A percentile compares a stretch with the other conserved stretches of the same genome.
These are phyloP conservation scores for Solea solea DNA, from an alignment of 2,113 vertebrate genomes.

Conservation along the genomic window DNA sequence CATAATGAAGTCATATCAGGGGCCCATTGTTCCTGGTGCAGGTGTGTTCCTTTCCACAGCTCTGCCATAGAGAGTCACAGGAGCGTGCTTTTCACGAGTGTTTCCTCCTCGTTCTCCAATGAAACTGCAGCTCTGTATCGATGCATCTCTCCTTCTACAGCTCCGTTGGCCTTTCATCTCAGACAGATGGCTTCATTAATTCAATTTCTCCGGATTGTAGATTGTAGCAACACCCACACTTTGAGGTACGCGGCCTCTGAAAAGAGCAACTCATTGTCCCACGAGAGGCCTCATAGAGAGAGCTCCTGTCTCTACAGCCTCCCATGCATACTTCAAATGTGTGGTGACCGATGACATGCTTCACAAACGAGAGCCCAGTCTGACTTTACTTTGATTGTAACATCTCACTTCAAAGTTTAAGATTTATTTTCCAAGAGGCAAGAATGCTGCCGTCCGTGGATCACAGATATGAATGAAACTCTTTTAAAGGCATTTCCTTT, in stretches of 20 bases:
- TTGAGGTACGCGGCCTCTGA: slow-evolving; percentile 13
- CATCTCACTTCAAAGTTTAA: background rate
- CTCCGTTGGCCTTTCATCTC: slow-evolving; percentile 5
- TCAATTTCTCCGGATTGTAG: background rate
- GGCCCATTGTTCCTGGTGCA: slow-evolving; percentile 51
- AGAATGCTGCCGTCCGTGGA: background rate
- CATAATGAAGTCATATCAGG: slow-evolving; percentile 49
- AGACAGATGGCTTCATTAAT: background rate
- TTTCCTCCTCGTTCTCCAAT: too few relatives aligned
- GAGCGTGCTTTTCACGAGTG: slow-evolving; percentile 12
- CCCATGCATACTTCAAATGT: slow-evolving; percentile 4
- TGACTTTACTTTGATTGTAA: background rate
- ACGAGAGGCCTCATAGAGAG: slow-evolving; percentile 17
- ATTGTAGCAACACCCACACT: slow-evolving; percentile 29
- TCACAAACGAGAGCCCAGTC: background rate
- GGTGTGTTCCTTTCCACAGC: slow-evolving; percentile 41
- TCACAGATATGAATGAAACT: slow-evolving; percentile 15
- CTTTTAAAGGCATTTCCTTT: slow-evolving; percentile 69
- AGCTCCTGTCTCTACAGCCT: slow-evolving; percentile 11
- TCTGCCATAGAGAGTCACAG: background rate
- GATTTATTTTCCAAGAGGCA: background rate
- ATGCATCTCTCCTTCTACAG: background rate
- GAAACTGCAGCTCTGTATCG: background rate
- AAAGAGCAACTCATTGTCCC: slow-evolving; percentile 18
- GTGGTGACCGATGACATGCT: background rate